Base-by-base conservation (phyloP, 1,140 invertebrate species). In the Vollenhovia emeryi region DNA sequence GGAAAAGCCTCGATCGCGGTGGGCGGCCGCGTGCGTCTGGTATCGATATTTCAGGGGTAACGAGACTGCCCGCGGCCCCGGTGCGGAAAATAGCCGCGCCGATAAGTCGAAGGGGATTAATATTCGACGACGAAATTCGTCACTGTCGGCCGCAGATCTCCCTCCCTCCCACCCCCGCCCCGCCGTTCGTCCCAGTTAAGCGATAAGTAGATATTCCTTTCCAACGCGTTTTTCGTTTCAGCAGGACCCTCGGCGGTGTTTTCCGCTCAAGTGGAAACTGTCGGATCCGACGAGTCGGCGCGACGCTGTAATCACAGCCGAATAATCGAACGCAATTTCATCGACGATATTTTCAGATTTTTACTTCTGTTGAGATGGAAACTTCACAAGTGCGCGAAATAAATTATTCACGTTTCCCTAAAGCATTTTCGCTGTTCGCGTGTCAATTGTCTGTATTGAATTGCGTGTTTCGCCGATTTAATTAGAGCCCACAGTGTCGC, bases 121-220 rank as follows among this genome's bases (percentile, higher is more conserved):
- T 90, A 90, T 90, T 90, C 86, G 69, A 88, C 76, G 85, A 76
- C 27, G 86, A 90, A 90, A 90, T 90, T 88, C 79, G 88, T 90
- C 88, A 90, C 64, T 84, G 88, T 90, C 86, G 79, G 62, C 24
- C 68, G 50, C 86, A 90, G 83, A 27, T 85, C 43, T 62, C 15
- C 43, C 15, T 40, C 21, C 40, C 2, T 71, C 11, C 6, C 33
- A 36, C n/a, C n/a, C n/a, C n/a, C n/a, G n/a, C n/a, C n/a, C n/a
- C n/a, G n/a, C n/a, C n/a, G n/a, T n/a, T n/a, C n/a, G n/a, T n/a
- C n/a, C n/a, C 59, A 40, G 55, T 82, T 82, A 45, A 48, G 21
- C 79, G 85, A 68, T 86, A 84, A 86, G 79, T 86, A 83, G 85
- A 75, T 64, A 75, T 82, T 59, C 50, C 48, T 66, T 85, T 43